Percentiles rank a stretch among this genome's conserved stretches.
phyloP scores from a whole-genome alignment of 35 echinoderm and acorn worm species.

The Apostichopus parvimensis region DNA sequence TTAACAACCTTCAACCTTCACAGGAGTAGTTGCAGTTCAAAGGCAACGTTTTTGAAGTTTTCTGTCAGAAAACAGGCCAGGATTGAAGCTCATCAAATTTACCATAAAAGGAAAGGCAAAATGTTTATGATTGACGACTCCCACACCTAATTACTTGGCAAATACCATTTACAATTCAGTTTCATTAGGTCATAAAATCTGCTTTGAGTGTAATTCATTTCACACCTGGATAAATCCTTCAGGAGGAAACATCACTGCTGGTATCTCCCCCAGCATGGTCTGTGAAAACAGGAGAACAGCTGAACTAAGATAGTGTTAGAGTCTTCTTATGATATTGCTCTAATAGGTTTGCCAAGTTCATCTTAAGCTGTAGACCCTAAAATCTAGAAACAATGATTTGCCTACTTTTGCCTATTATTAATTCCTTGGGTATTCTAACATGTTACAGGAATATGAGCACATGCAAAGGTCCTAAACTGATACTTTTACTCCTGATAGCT shows the following conservation, averaged over 20 bases:
- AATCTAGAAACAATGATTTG: too few species aligned
- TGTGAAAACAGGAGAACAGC: background rate
- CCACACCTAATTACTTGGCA: conserved; percentile 27
- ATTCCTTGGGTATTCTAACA: too few species aligned
- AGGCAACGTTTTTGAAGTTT: background rate
- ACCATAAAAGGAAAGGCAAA: conserved; percentile 32
- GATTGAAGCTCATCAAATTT: conserved; percentile 4
- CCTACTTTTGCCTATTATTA: too few species aligned
- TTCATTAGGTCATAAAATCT: conserved; percentile 32
- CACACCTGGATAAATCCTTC: conserved; percentile 12
- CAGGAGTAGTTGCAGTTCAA: conserved; percentile 4
- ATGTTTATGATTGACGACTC: conserved; percentile 7
- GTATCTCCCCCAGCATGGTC: background rate
- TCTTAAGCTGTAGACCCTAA: too few species aligned
- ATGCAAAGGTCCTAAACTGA: too few species aligned
- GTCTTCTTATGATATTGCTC: too few species aligned
- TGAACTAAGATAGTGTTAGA: too few species aligned
- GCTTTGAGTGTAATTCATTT: conserved; percentile 17
- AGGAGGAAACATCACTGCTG: background rate
- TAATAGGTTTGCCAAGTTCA: too few species aligned
- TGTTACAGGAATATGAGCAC: too few species aligned
- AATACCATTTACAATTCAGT: conserved; percentile 44
- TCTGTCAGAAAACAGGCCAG: conserved; percentile 7
- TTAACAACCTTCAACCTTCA: background rate
- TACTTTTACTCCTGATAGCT: too few species aligned